Percentiles rank a stretch among this genome's conserved stretches.
phyloP scores from a whole-genome alignment of 2,888 invertebrate genomes.

The Patella pellucida region DNA sequence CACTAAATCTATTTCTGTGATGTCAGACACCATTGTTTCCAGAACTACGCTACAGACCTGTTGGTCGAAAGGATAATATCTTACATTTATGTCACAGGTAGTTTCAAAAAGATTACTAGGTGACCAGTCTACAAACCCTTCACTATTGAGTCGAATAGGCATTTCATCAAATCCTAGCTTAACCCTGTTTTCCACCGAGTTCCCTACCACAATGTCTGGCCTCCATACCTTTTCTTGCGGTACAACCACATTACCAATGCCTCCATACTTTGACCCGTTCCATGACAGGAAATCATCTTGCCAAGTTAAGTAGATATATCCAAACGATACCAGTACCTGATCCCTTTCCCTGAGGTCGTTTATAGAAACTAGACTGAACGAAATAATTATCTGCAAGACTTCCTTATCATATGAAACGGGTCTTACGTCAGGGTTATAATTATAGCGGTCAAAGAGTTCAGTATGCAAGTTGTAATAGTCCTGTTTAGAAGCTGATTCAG shows the following conservation, averaged over 20 bases:
- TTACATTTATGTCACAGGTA: slow-evolving; percentile 33
- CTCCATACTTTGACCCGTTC: slow-evolving; percentile 6
- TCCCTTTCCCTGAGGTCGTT: slow-evolving; percentile 14
- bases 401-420: slow-evolving; percentile 10
- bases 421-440: slow-evolving; percentile 20
- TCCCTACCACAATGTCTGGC: slow-evolving; percentile 27
- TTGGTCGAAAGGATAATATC: slow-evolving; percentile 33
- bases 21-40: slow-evolving; percentile 1
- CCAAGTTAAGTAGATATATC: slow-evolving; percentile 6
- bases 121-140: slow-evolving; percentile 23
- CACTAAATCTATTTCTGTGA: slow-evolving; percentile 17
- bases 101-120: slow-evolving; percentile 25
- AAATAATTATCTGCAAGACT: background rate
- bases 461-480: slow-evolving; percentile 12
- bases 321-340: slow-evolving; percentile 16
- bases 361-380: slow-evolving; percentile 11
- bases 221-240: slow-evolving; percentile 29
- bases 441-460: slow-evolving; percentile 14
- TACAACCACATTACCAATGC: slow-evolving; percentile 19
- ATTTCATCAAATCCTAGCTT: slow-evolving; percentile 22
- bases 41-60: slow-evolving; percentile 24
- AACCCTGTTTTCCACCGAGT: slow-evolving; percentile 20
- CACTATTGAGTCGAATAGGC: slow-evolving; percentile 16
- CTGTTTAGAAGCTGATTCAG: background rate
- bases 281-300: slow-evolving; percentile 23